Evolutionary conservation across 2,113 vertebrate species (phyloP).

Genomic region (Brevimyrus niger): DNA sequence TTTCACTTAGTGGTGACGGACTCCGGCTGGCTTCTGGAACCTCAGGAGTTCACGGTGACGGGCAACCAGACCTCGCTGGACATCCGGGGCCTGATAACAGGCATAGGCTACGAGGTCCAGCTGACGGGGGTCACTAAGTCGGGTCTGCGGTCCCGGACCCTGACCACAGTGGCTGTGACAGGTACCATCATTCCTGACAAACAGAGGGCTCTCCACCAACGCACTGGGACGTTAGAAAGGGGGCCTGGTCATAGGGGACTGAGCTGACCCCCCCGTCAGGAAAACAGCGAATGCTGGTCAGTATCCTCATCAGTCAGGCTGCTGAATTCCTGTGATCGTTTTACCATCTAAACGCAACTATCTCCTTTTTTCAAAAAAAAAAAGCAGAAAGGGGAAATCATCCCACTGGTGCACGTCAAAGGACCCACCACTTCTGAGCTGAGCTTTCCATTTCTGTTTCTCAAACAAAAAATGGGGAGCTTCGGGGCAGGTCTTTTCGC

Average conservation of each 20-base stretch:
- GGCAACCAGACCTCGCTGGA: conserved; percentile 60
- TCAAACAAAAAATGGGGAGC: neutral
- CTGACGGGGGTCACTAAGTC: conserved; percentile 77
- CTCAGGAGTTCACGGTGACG: conserved; percentile 65
- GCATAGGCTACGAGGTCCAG: conserved; percentile 69
- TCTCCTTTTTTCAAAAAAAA: neutral
- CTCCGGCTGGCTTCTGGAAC: conserved; percentile 89
- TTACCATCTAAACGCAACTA: neutral
- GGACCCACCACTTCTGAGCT: neutral
- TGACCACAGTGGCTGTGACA: conserved; percentile 85
- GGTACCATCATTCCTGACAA: conserved; percentile 60
- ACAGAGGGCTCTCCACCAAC: conserved; percentile 11
- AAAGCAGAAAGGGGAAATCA: neutral
- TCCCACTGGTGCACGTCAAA: neutral
- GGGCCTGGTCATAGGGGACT: neutral
- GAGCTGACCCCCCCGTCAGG: neutral
- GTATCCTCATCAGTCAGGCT: neutral
- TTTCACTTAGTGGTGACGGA: conserved; percentile 87
- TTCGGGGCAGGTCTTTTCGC: neutral
- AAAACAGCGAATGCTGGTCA: neutral
- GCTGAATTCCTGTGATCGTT: neutral
- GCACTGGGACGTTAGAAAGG: conserved; percentile 9
- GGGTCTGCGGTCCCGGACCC: conserved; percentile 78
- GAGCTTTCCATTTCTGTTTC: neutral
- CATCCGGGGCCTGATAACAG: conserved; percentile 65